Evolutionary conservation across 2,888 invertebrate genomes (phyloP), one percentile per base, ranked within the genome.

Genomic region (Drosophila anomelani): DNA sequence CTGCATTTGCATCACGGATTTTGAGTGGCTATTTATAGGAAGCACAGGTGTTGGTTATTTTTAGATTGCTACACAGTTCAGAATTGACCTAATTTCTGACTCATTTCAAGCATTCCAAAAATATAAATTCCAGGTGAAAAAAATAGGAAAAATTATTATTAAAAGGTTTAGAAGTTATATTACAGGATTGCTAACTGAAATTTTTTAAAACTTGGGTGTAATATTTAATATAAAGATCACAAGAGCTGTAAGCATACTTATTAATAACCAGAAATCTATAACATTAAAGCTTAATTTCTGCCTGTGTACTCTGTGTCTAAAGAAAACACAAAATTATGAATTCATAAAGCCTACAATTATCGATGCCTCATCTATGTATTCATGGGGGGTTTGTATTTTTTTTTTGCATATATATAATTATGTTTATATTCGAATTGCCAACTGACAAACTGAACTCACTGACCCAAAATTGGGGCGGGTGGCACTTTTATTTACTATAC

Each of bases 381-480:
- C 34, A 51, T 17, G 23, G 56, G 64, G 34, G 29, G 17, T 23
- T 13, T 15, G 26, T 10, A 32, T 38, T 38, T 47, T 41, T 38
- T 47, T 47, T 63, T 63, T 41, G 60, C 60, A 62, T n/a, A 26
- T n/a, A 26, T 0, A 6, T 9, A 26, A 8, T n/a, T 1, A 29
- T 41, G 9, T 54, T 34, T 54, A 39, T 20, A 51, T 41, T 44
- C 61, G 60, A 36, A 17, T 17, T 53, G 53, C 46, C 59, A 58
- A 63, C 34, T 34, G 54, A 10, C 34, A 10, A 47, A 20, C 47
- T 41, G 34, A 68, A 57, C 71, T 46, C 60, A 57, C 53, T 72
- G 72, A 62, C 72, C 70, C 62, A 71, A 58, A 70, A 72, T 44
- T 47, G 53, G 53, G 53, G 39, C 68, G 41, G 55, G 36, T 38